Evolutionary conservation across 2,797 vertebrate species (phyloP).

Genomic region (Gouania willdenowi): DNA sequence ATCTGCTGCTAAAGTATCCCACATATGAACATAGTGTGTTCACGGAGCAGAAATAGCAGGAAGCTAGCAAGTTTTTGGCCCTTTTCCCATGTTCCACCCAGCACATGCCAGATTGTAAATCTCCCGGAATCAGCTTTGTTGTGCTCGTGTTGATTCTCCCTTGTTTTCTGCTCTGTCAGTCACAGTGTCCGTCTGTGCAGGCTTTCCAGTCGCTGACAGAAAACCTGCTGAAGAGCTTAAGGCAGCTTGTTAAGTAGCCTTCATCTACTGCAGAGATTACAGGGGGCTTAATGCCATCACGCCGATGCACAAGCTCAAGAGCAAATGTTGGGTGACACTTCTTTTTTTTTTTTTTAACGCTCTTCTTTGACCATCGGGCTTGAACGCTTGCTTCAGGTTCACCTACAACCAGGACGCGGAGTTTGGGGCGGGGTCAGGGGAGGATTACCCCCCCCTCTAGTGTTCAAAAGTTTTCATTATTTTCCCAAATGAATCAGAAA

Average conservation of each 20-base stretch:
- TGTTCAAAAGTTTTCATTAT: too few species aligned
- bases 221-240: conserved; percentile 64
- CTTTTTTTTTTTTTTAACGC: conserved; percentile 30
- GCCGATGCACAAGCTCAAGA: conserved; percentile 27
- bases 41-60: conserved; percentile 49
- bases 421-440: too few species aligned
- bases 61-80: conserved; percentile 66
- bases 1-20: conserved; percentile 58
- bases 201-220: conserved; percentile 48
- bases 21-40: conserved; percentile 54
- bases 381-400: too few species aligned
- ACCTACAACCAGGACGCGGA: too few species aligned
- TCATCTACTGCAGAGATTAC: conserved; percentile 64
- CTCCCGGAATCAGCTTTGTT: conserved; percentile 57
- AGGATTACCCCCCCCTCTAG: too few species aligned
- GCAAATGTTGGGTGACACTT: conserved; percentile 36
- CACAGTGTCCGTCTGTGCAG: conserved; percentile 42
- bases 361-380: conserved; percentile 4
- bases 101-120: conserved; percentile 63
- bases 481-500: too few species aligned
- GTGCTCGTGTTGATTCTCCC: conserved; percentile 42
- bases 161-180: conserved; percentile 43
- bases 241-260: conserved; percentile 62
- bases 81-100: conserved; percentile 49
- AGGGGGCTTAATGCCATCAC: conserved; percentile 54